phyloP scores from a whole-genome alignment of 2,888 invertebrate species.

The Plebejus anna region DNA sequence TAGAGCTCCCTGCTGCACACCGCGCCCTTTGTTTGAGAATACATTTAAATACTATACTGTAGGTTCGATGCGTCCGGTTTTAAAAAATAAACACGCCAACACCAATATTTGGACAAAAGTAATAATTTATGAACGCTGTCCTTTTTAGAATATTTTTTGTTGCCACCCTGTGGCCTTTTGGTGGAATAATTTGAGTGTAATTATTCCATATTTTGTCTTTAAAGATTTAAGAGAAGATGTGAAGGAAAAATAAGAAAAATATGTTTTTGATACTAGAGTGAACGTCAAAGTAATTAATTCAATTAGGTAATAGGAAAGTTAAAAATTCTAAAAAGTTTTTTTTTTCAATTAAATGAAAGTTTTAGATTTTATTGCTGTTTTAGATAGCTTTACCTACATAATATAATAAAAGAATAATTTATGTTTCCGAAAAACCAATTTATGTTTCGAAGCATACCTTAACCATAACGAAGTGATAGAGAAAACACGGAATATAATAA shows the following conservation, averaged over 20 bases:
- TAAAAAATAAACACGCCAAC: conserved; percentile 55
- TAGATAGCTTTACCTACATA: no score
- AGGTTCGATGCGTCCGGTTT: conserved; percentile 60
- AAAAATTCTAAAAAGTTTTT: no score
- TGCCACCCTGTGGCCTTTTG: conserved; percentile 36
- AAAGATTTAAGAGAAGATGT: background rate
- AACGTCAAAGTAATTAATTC: no score
- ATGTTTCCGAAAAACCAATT: no score
- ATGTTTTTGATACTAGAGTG: no score
- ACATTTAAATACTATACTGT: conserved; percentile 70
- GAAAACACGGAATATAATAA: background rate
- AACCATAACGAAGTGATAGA: background rate
- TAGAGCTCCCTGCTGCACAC: conserved; percentile 59
- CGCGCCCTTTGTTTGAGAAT: conserved; percentile 73
- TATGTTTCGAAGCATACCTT: no score
- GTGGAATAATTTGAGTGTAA: conserved; percentile 23
- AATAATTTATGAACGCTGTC: conserved; percentile 60
- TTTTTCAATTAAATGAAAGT: no score
- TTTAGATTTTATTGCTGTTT: no score
- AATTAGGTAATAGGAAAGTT: no score
- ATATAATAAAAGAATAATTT: no score
- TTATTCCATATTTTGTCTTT: background rate
- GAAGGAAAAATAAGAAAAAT: no score
- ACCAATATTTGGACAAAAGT: conserved; percentile 61
- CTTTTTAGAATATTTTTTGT: conserved; percentile 43